Evolutionary conservation across 1,140 invertebrate genomes (phyloP), one percentile per base, ranked within the genome.

Genomic region (Anagrus nilaparvatae): DNA sequence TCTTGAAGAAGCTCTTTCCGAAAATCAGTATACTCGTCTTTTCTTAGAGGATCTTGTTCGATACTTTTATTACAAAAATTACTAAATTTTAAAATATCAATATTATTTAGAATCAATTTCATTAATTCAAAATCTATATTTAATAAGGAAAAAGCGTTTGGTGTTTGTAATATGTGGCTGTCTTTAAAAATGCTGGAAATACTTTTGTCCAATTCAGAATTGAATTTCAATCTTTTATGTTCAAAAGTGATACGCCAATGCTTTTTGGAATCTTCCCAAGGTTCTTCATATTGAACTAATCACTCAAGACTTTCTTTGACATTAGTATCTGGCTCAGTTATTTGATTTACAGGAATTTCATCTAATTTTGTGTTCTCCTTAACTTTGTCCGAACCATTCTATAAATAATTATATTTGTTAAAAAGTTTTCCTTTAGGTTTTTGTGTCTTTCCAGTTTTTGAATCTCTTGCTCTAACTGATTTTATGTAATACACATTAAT

Each of bases 371-470:
- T 20, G 18, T 4, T 28, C 13, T 14, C 13, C 6, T 16, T 23
- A 25, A 13, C 4, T 20, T 31, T 23, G n/a, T 17, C n/a, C 20
- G 18, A 5, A 9, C 24, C 14, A 27, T 29, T 33, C 12, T 33
- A 18, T 17, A 33, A 33, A 30, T 46, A 40, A 19, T 36, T 17
- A 21, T 46, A 46, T 17, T 46, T 46, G n/a, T 40, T 19, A 1
- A 46, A 28, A 5, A 46, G 24, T 23, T 46, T 46, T 8, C 44
- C 44, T 14, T 13, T 12, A 8, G 38, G 3, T 27, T 14, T 14
- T n/a, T n/a, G n/a, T n/a, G n/a, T n/a, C n/a, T n/a, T n/a, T n/a
- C n/a, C n/a, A n/a, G n/a, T n/a, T n/a, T n/a, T n/a, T n/a, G 31
- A 36, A 5, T 20, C 21, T 23, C 19, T 25, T 20, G 31, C 40